These are phyloP conservation scores for Pteruthius melanotis DNA, from an alignment of 2,113 vertebrate species.

Conservation along the genomic window DNA sequence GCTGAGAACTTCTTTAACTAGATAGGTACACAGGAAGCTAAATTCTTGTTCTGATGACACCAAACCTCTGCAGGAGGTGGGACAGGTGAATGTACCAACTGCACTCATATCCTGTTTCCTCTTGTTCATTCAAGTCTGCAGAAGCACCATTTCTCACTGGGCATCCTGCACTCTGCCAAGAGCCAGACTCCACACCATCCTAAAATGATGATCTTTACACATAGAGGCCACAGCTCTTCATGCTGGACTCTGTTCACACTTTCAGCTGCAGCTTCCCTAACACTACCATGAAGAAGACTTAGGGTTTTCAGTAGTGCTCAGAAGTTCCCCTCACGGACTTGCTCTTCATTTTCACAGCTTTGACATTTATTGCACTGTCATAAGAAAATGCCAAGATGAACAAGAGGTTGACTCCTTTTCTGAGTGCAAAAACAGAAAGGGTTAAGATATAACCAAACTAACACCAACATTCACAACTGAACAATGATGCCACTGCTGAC, in stretches of 20 bases:
- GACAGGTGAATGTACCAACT: background rate
- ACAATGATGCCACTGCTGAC: background rate
- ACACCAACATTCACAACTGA: background rate
- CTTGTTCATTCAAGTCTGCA: background rate
- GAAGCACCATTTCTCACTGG: background rate
- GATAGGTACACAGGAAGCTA: background rate
- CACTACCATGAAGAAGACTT: background rate
- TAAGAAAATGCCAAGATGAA: background rate
- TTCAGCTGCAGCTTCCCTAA: background rate
- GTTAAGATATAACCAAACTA: background rate
- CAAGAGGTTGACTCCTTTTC: background rate
- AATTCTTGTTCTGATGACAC: background rate
- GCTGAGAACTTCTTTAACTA: background rate
- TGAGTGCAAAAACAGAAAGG: background rate
- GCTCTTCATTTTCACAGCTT: background rate
- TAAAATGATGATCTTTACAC: background rate
- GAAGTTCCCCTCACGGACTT: background rate
- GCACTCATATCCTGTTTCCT: background rate
- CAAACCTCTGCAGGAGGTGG: background rate
- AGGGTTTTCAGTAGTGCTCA: background rate
- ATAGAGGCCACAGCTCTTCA: background rate
- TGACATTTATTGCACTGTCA: background rate
- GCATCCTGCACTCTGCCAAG: background rate
- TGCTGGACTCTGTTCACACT: background rate
- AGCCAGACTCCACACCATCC: background rate